Conservation (phyloP, 2,113 vertebrate genomes). For the Naja naja region DNA sequence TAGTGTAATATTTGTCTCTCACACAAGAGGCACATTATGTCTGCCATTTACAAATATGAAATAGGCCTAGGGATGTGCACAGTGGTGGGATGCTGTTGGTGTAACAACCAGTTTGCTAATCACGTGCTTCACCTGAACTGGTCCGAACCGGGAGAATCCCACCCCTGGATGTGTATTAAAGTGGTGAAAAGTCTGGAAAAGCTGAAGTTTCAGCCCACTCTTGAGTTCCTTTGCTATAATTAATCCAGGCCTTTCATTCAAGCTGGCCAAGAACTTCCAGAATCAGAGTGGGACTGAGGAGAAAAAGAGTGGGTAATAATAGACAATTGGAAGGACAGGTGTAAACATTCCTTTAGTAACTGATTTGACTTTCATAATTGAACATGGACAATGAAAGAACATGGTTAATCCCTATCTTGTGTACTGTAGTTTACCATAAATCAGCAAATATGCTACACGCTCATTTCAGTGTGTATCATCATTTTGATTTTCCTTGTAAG, state of each 20-base stretch:
- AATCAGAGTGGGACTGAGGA: neutral
- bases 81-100: no score
- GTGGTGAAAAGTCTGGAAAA: neutral
- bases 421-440: neutral
- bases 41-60: neutral
- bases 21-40: neutral
- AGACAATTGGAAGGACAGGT: neutral
- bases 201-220: neutral
- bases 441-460: neutral
- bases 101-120: no score
- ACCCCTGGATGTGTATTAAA: neutral
- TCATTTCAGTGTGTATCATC: neutral
- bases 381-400: neutral
- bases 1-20: neutral
- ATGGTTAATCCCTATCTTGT: neutral
- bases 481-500: neutral
- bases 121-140: no score
- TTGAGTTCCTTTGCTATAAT: neutral
- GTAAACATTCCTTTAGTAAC: neutral
- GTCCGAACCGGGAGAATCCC: no score
- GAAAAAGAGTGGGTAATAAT: neutral
- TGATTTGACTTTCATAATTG: neutral
- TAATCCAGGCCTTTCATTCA: neutral
- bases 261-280: neutral
- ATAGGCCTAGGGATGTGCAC: neutral